Conservation (phyloP, 2,888 invertebrate genomes). For the Apotomis betuletana region DNA sequence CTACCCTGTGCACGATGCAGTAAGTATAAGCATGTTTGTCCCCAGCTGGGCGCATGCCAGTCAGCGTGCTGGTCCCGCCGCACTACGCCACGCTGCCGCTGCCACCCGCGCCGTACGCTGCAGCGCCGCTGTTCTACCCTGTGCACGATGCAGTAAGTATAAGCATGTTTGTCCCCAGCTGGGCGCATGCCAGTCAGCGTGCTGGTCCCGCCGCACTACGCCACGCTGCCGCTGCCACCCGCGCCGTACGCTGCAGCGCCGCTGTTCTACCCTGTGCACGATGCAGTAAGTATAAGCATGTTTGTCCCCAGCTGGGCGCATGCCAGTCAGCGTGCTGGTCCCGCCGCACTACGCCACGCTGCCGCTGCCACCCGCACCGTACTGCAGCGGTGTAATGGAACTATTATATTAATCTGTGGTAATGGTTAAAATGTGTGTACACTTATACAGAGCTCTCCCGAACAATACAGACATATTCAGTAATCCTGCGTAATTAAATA, state of each 20-base stretch:
- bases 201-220: slow-evolving; percentile 75
- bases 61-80: slow-evolving; percentile 72
- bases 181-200: slow-evolving; percentile 73
- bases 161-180: slow-evolving; percentile 58
- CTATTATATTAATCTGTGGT: too few relatives aligned
- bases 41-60: slow-evolving; percentile 74
- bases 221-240: slow-evolving; percentile 73
- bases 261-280: slow-evolving; percentile 75
- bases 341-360: slow-evolving; percentile 77
- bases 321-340: slow-evolving; percentile 72
- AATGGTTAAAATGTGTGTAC: too few relatives aligned
- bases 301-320: slow-evolving; percentile 68
- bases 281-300: slow-evolving; percentile 60
- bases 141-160: slow-evolving; percentile 70
- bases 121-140: slow-evolving; percentile 73
- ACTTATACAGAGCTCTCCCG: too few relatives aligned
- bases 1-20: slow-evolving; percentile 76
- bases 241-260: slow-evolving; percentile 63
- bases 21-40: slow-evolving; percentile 51
- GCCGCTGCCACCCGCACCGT: slow-evolving; percentile 68
- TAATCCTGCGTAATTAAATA: too few relatives aligned
- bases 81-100: slow-evolving; percentile 77
- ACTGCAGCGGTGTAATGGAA: too few relatives aligned
- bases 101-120: slow-evolving; percentile 64
- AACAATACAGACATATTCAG: too few relatives aligned